Percentiles rank a stretch among this genome's conserved stretches.
These are phyloP conservation scores for Heterohyrax brucei DNA, from an alignment of 2,797 vertebrate species.

Conservation along the genomic window DNA sequence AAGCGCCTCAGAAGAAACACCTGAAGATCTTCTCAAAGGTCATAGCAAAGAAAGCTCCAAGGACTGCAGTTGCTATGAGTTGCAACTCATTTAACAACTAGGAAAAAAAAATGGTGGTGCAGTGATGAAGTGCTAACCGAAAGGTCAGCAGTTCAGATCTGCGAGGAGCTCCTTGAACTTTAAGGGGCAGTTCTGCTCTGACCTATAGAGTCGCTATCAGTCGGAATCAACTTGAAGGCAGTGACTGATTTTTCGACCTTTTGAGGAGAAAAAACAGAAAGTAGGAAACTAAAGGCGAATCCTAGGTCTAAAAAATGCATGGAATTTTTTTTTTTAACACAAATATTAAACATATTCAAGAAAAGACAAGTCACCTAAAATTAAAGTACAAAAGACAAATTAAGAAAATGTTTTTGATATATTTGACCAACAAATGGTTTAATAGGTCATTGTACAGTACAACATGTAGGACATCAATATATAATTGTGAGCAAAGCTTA, in stretches of 20 bases:
- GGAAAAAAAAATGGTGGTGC: too few relatives aligned
- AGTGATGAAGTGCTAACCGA: too few relatives aligned
- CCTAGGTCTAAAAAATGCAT: background rate
- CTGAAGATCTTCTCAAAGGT: background rate
- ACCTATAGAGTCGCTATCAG: background rate
- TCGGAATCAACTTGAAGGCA: background rate
- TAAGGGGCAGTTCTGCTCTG: too few relatives aligned
- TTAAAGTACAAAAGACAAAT: background rate
- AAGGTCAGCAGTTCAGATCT: too few relatives aligned
- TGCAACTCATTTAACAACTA: too few relatives aligned
- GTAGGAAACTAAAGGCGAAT: background rate
- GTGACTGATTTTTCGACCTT: background rate
- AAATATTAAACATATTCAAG: background rate
- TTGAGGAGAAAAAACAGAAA: background rate
- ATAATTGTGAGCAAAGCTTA: background rate
- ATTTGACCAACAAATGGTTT: background rate
- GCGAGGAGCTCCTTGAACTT: too few relatives aligned
- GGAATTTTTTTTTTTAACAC: background rate
- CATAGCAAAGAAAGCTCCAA: too few relatives aligned
- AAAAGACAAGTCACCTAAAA: background rate
- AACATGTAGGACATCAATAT: background rate
- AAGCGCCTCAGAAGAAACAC: background rate
- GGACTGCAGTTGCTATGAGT: too few relatives aligned
- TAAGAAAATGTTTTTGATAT: background rate
- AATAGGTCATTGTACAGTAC: too few relatives aligned